Evolutionary conservation across 2,113 vertebrate species (phyloP).

Genomic region (Tringa solitaria): DNA sequence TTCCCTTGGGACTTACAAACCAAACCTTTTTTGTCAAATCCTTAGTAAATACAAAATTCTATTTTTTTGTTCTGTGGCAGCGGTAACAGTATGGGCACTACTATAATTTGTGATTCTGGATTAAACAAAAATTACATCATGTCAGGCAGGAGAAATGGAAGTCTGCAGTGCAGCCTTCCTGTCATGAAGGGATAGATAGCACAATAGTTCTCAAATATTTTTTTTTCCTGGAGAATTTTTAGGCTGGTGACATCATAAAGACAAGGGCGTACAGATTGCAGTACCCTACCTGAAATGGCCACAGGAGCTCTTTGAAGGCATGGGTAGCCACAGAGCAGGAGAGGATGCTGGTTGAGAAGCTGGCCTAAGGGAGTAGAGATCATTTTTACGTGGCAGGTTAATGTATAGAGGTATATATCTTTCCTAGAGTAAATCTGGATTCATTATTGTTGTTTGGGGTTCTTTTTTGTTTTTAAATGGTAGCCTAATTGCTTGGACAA

Average conservation of each 20-base stretch:
- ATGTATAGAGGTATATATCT: not conserved
- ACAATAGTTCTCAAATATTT: not conserved
- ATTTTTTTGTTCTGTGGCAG: not conserved
- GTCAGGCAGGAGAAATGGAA: not conserved
- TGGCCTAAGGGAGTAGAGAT: not conserved
- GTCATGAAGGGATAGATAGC: not conserved
- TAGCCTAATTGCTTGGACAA: not conserved
- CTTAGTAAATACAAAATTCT: not conserved
- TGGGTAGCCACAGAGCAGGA: not conserved
- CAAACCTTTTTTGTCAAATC: not conserved
- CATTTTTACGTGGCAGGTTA: not conserved
- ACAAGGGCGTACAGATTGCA: not conserved
- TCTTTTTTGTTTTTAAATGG: not conserved
- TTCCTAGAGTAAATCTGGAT: not conserved
- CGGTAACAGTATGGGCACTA: not conserved
- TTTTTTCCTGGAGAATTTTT: not conserved
- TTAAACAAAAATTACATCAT: not conserved
- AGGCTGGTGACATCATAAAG: not conserved
- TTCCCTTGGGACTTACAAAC: constrained; percentile 7
- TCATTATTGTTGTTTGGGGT: not conserved
- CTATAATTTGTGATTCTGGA: not conserved
- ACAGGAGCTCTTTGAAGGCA: not conserved
- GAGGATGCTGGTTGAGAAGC: not conserved
- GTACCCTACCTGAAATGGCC: not conserved
- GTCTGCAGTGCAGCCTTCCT: not conserved